Percentiles rank a stretch among this genome's conserved stretches.
Evolutionary conservation across 2,113 vertebrate species (phyloP).

Genomic region (Chaetops frenatus): DNA sequence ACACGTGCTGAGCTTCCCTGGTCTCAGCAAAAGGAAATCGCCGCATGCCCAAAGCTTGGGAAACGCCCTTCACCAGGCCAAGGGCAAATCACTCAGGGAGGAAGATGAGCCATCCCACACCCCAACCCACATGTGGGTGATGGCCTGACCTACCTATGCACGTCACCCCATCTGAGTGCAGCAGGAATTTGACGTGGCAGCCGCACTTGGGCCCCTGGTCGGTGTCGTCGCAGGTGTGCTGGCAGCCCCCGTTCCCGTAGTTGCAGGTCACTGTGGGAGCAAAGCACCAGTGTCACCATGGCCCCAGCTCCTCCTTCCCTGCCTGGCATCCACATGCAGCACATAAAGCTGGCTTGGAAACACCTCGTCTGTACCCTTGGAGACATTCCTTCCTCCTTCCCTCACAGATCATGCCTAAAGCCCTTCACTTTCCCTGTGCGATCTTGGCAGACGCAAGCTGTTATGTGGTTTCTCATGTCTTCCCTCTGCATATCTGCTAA

Average conservation of each 20-base stretch:
- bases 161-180: slow-evolving; percentile 91
- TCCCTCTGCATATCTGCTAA: not conserved
- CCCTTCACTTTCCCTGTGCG: not conserved
- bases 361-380: accelerated
- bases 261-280: slow-evolving; percentile 90
- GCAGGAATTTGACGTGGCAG: slow-evolving; percentile 94
- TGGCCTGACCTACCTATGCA: slow-evolving; percentile 89
- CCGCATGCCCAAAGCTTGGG: not conserved
- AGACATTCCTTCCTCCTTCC: not conserved
- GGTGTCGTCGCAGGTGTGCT: slow-evolving; percentile 95
- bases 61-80: not conserved
- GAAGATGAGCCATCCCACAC: accelerated
- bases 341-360: not conserved
- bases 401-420: not conserved
- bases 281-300: not conserved
- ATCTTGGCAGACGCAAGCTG: not conserved
- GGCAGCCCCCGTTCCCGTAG: slow-evolving; percentile 97
- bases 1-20: accelerated
- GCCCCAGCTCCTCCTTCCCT: not conserved
- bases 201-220: slow-evolving; percentile 92
- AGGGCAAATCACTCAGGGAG: not conserved
- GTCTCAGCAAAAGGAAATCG: not conserved
- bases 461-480: not conserved
- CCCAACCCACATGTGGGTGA: accelerated
- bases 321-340: accelerated